These are phyloP conservation scores for Megamerina dolium DNA, from an alignment of 2,888 invertebrate species.

Conservation along the genomic window DNA sequence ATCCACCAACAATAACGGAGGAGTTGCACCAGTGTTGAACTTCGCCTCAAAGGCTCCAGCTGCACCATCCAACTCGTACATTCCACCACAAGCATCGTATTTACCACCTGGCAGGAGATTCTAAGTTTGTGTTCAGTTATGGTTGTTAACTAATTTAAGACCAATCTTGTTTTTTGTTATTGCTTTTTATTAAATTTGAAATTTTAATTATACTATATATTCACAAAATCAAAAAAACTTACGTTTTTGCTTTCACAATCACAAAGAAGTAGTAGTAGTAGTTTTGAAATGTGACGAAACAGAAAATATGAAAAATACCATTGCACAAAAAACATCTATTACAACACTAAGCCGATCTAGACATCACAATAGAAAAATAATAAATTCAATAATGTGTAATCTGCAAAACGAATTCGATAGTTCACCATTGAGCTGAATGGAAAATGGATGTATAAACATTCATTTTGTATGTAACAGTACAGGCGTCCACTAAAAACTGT, in stretches of 20 bases:
- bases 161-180: conserved; percentile 3
- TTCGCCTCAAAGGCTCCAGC: conserved; percentile 23
- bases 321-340: too few species aligned
- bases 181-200: conserved; percentile 1
- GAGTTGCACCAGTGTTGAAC: conserved; percentile 34
- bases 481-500: too few species aligned
- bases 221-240: not conserved
- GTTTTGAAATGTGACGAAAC: too few species aligned
- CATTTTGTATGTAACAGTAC: too few species aligned
- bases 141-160: conserved; percentile 22
- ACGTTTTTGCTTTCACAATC: not conserved
- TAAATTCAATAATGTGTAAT: too few species aligned
- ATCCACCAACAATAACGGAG: conserved; percentile 32
- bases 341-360: too few species aligned
- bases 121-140: conserved; percentile 17
- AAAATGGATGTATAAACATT: too few species aligned
- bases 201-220: conserved; percentile 2
- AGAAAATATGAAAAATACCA: too few species aligned
- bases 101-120: conserved; percentile 25
- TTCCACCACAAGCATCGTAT: conserved; percentile 25
- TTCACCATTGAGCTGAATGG: too few species aligned
- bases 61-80: conserved; percentile 18
- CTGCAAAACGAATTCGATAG: too few species aligned
- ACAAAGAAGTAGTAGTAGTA: too few species aligned
- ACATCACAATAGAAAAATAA: too few species aligned